Percentiles rank a stretch among this genome's conserved stretches.
These are phyloP conservation scores for Rhabdomys dilectus DNA, from an alignment of 2,113 vertebrate species.

Conservation along the genomic window DNA sequence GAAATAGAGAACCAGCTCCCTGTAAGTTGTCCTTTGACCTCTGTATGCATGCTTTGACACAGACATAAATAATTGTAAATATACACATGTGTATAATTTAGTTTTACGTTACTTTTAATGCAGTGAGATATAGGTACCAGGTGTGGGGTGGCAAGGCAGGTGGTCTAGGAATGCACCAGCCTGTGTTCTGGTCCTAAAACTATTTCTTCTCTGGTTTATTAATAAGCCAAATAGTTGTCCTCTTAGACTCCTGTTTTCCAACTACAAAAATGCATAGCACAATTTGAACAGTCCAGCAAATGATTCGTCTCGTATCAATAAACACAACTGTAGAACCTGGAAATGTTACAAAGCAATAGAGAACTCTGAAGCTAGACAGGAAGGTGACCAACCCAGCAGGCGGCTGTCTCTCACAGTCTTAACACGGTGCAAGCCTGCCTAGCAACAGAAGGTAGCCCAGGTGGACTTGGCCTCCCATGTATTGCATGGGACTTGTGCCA, in stretches of 20 bases:
- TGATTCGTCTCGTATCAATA: neutral
- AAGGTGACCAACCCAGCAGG: neutral
- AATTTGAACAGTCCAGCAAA: neutral
- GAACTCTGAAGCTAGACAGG: neutral
- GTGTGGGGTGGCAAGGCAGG: neutral
- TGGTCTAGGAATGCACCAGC: neutral
- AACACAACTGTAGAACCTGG: neutral
- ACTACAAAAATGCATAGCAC: neutral
- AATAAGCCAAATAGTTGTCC: neutral
- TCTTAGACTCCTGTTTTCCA: neutral
- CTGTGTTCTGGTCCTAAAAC: neutral
- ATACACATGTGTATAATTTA: neutral
- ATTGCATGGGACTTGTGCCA: neutral
- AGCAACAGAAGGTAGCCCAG: neutral
- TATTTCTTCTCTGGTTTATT: slow-evolving; percentile 10
- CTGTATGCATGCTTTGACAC: neutral
- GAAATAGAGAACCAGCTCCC: no score
- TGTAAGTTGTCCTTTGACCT: neutral
- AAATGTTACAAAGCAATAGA: neutral
- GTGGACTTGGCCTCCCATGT: neutral
- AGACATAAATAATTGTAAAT: neutral
- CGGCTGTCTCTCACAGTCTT: neutral
- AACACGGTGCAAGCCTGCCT: neutral
- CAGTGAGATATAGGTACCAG: neutral
- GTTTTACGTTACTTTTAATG: slow-evolving; percentile 14